Conservation (phyloP, 2,888 invertebrate genomes). For the Tachystola acroxantha region DNA sequence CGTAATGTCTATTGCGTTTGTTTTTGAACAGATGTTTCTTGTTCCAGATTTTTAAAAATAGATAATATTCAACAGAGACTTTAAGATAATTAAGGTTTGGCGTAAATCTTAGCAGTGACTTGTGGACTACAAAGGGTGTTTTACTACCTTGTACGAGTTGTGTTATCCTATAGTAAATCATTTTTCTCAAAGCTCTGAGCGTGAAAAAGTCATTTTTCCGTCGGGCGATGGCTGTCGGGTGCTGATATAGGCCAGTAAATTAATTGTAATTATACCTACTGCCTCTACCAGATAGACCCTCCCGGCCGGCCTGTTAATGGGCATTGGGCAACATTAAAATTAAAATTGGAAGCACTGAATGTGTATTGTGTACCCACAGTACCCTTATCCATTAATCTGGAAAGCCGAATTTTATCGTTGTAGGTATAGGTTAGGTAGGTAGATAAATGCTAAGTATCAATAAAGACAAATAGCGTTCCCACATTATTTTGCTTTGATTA, state of each 20-base stretch:
- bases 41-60: slow-evolving; percentile 46
- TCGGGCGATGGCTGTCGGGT: slow-evolving; percentile 9
- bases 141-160: slow-evolving; percentile 4
- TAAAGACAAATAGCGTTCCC: too few species aligned
- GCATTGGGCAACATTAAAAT: slow-evolving; percentile 19
- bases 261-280: slow-evolving; percentile 44
- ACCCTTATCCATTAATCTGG: background rate
- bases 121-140: slow-evolving; percentile 11
- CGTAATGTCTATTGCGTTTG: slow-evolving; percentile 39
- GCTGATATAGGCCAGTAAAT: slow-evolving; percentile 34
- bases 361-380: too few species aligned
- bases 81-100: slow-evolving; percentile 1
- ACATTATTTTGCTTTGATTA: too few species aligned
- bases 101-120: slow-evolving; percentile 7
- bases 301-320: slow-evolving; percentile 15
- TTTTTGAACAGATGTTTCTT: slow-evolving; percentile 51
- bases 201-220: slow-evolving; percentile 11
- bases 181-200: slow-evolving; percentile 5
- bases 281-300: slow-evolving; percentile 21
- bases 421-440: too few species aligned
- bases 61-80: slow-evolving; percentile 27
- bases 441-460: too few species aligned
- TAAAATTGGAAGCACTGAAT: slow-evolving; percentile 12
- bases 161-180: slow-evolving; percentile 15
- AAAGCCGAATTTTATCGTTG: too few species aligned